Percentiles rank a stretch among this genome's conserved stretches.
These are phyloP conservation scores for Psix sp. DNA, from an alignment of 1,140 invertebrate genomes.

Conservation along the genomic window DNA sequence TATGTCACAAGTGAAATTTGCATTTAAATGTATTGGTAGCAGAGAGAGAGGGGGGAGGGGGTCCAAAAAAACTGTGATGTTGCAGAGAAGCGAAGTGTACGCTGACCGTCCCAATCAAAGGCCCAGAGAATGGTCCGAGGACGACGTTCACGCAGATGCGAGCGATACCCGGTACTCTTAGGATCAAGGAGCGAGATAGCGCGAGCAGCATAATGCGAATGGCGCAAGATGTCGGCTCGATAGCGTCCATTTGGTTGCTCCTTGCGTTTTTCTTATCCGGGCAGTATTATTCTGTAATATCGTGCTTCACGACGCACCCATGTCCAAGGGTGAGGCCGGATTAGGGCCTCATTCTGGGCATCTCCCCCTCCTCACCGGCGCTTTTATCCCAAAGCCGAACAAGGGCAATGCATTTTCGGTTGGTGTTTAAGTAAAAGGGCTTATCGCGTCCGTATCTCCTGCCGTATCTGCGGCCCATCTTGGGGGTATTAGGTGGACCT, in stretches of 20 bases:
- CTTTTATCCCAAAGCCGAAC: constrained; percentile 46
- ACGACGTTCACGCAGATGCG: constrained; percentile 60
- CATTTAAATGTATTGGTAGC: too few relatives aligned
- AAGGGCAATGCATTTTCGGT: constrained; percentile 56
- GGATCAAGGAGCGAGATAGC: constrained; percentile 57
- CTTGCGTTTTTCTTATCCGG: constrained; percentile 43
- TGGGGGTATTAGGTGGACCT: constrained; percentile 62
- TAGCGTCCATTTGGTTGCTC: constrained; percentile 58
- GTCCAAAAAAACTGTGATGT: not conserved
- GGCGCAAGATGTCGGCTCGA: constrained; percentile 63
- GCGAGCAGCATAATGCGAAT: constrained; percentile 61
- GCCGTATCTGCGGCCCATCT: constrained; percentile 63
- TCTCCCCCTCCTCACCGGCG: constrained; percentile 12
- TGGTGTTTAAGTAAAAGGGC: constrained; percentile 68
- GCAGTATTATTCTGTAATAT: constrained; percentile 54
- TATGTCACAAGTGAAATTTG: too few relatives aligned
- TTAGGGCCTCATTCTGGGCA: constrained; percentile 33
- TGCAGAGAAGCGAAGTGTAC: not conserved
- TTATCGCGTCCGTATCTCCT: constrained; percentile 66
- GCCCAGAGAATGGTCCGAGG: constrained; percentile 10
- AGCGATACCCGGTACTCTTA: constrained; percentile 60
- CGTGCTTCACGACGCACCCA: constrained; percentile 38
- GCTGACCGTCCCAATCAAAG: not conserved
- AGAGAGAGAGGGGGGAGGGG: too few relatives aligned
- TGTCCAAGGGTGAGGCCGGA: constrained; percentile 40